Evolutionary conservation across 2,797 vertebrate species (phyloP), one percentile per base, ranked within the genome.

Genomic region (Prunella strophiata): DNA sequence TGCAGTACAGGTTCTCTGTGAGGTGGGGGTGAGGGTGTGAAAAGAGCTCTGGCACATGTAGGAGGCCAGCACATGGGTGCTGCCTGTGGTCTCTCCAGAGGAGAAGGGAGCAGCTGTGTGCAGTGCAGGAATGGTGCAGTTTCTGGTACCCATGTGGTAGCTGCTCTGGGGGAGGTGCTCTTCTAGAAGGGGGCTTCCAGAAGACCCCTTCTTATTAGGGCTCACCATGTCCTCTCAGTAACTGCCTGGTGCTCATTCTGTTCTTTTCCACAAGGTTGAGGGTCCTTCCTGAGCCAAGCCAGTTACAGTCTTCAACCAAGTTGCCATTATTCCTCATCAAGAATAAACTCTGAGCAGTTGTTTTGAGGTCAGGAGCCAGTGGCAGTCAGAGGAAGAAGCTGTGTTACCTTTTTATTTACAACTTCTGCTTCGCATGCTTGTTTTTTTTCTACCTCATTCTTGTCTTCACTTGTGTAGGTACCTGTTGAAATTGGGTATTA

Each of bases 1-100:
- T 21, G 43, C 2, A 1, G 32, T 27, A 2, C 2, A 2, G 16
- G 42, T 21, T 59, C 62, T 55, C n/a, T 21, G 8, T 2, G 10
- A 34, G 38, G 5, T 34, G 23, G 83, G 26, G 48, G 48, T 3
- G 2, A 43, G 34, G 55, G 4, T 30, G n/a, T 6, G 43, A 7
- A 13, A 27, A 66, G 45, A 78, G 50, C 48, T 70, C 20, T 17
- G 13, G 65, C 54, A 8, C 15, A 1, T 5, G 12, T 38, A 9
- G 72, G 87, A 38, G 19, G 32, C 7, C 8, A 7, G 40, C 8
- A 2, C 8, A 3, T 4, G 25, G 48, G 13, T 78, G n/a, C 66
- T 10, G 6, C 55, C 55, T 2, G 1, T 30, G 25, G 16, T 23
- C 36, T 36, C 22, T 32, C 19, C 20, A 34, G 63, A 65, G 38